Percentiles rank a stretch among this genome's conserved stretches.
phyloP scores from a whole-genome alignment of 2,888 invertebrate genomes.

The Nipponacmea schrenckii region DNA sequence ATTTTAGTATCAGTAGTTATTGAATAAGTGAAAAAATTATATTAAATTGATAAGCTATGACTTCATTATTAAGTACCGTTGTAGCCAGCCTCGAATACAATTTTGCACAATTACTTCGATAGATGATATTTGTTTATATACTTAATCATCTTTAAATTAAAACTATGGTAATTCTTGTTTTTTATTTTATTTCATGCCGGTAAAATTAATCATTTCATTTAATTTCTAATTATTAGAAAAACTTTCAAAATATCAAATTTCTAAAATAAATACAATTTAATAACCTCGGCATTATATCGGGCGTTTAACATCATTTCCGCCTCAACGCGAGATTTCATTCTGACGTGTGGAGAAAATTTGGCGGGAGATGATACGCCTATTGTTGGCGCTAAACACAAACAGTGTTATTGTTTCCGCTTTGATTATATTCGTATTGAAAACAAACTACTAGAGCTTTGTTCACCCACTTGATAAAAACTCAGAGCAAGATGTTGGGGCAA shows the following conservation, averaged over 20 bases:
- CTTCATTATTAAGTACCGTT: too few relatives aligned
- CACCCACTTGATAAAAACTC: not conserved
- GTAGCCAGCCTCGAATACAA: too few relatives aligned
- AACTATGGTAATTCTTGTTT: too few relatives aligned
- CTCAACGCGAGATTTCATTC: not conserved
- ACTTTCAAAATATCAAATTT: not conserved
- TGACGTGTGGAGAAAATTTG: not conserved
- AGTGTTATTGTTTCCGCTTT: not conserved
- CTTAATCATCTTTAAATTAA: too few relatives aligned
- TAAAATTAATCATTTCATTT: too few relatives aligned
- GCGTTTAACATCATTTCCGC: not conserved
- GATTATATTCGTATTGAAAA: not conserved
- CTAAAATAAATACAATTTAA: not conserved
- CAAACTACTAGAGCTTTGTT: not conserved
- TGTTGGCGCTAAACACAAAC: not conserved
- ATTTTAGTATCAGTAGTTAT: too few relatives aligned
- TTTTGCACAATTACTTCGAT: too few relatives aligned
- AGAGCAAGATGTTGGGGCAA: not conserved
- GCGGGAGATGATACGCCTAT: slow-evolving; percentile 4
- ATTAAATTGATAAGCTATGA: too few relatives aligned
- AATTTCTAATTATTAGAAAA: too few relatives aligned
- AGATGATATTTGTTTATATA: too few relatives aligned
- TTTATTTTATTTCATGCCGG: too few relatives aligned
- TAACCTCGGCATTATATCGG: not conserved
- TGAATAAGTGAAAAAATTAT: too few relatives aligned